Evolutionary conservation across 2,797 vertebrate genomes (phyloP).

Genomic region (Rhinella marina): DNA sequence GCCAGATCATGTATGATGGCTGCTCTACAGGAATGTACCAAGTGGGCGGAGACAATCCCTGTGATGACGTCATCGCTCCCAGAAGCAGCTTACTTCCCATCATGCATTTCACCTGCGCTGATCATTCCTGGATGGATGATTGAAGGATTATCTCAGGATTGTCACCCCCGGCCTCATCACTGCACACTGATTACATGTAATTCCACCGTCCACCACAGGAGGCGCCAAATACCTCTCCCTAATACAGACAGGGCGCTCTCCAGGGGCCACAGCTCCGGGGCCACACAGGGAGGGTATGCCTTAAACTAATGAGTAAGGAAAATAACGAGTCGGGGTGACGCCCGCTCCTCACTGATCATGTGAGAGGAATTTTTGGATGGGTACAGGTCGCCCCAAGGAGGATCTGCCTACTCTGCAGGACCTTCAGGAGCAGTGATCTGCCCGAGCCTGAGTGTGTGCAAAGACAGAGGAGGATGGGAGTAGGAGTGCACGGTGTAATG

Average conservation of each 20-base stretch:
- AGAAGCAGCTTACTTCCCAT: not conserved
- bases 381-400: not conserved
- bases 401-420: not conserved
- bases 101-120: not conserved
- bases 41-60: no score
- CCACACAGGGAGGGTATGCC: not conserved
- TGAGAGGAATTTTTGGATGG: not conserved
- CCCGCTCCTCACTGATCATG: not conserved
- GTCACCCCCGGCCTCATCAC: no score
- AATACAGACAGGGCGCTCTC: not conserved
- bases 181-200: not conserved
- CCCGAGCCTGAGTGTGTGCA: not conserved
- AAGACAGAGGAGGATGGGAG: not conserved
- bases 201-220: not conserved
- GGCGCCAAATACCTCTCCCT: not conserved
- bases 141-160: no score
- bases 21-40: no score
- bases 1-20: no score
- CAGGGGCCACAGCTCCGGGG: not conserved
- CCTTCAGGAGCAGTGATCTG: not conserved
- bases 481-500: no score
- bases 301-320: not conserved
- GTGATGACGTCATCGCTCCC: not conserved
- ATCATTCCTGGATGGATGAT: not conserved
- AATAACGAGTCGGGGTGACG: not conserved